These are phyloP conservation scores for Mylabris sibirica DNA, from an alignment of 2,888 invertebrate genomes.

Conservation along the genomic window DNA sequence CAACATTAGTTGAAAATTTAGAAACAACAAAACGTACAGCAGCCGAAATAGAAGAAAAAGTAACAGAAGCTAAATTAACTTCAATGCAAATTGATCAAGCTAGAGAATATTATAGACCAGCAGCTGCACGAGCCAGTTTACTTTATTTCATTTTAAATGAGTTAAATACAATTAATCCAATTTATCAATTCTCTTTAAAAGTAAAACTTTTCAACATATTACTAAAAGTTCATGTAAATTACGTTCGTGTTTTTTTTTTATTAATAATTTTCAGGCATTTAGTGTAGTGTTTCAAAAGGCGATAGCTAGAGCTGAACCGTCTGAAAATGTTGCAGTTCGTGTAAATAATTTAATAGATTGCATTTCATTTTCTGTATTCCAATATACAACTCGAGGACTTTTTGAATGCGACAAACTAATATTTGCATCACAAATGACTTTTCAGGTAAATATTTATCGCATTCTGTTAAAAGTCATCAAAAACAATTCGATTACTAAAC, in stretches of 20 bases:
- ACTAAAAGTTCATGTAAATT: background rate
- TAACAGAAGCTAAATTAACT: conserved; percentile 90
- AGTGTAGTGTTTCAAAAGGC: conserved; percentile 98
- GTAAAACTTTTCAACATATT: conserved; percentile 58
- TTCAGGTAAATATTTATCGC: conserved; percentile 70
- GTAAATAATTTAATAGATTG: conserved; percentile 92
- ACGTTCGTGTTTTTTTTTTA: background rate
- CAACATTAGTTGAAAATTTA: conserved; percentile 93
- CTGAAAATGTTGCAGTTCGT: conserved; percentile 78
- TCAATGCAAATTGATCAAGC: conserved; percentile 93
- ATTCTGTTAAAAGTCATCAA: conserved; percentile 4
- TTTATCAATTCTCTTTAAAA: conserved; percentile 97
- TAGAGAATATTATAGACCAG: conserved; percentile 85
- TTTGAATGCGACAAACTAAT: conserved; percentile 97
- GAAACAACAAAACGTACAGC: conserved; percentile 96
- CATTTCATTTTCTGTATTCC: conserved; percentile 93
- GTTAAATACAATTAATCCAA: conserved; percentile 93
- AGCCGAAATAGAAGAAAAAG: conserved; percentile 93
- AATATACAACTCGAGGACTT: conserved; percentile 92
- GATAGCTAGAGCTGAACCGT: conserved; percentile 85
- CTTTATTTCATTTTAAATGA: conserved; percentile 96
- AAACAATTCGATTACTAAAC: background rate
- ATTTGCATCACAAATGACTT: conserved; percentile 95
- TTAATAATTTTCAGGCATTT: conserved; percentile 76
- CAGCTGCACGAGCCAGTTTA: conserved; percentile 91